phyloP scores from a whole-genome alignment of 2,888 invertebrate genomes.

The Anoplius nigerrimus region DNA sequence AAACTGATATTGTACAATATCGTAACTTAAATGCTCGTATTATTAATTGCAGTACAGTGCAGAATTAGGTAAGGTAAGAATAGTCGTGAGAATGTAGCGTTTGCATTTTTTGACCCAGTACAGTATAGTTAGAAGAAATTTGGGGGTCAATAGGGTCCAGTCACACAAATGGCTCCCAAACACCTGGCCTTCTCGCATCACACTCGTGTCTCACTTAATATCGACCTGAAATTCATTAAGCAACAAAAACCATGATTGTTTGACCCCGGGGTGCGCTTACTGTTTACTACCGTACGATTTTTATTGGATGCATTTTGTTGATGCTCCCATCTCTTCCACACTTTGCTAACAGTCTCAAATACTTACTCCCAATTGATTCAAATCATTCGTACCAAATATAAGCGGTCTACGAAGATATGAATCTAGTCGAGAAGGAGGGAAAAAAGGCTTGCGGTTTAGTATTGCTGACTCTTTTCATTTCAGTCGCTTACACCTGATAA shows the following conservation, averaged over 20 bases:
- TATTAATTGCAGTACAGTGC: slow-evolving; percentile 49
- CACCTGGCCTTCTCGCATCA: slow-evolving; percentile 73
- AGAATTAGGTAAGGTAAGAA: slow-evolving; percentile 67
- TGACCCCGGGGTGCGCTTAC: slow-evolving; percentile 67
- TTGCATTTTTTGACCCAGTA: slow-evolving; percentile 60
- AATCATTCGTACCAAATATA: slow-evolving; percentile 48
- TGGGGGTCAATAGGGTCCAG: slow-evolving; percentile 70
- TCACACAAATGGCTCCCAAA: slow-evolving; percentile 74
- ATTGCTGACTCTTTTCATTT: no score
- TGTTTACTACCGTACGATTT: slow-evolving; percentile 61
- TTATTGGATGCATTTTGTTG: slow-evolving; percentile 57
- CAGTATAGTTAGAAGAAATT: slow-evolving; percentile 69
- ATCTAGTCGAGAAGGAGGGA: slow-evolving; percentile 36
- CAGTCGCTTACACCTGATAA: no score
- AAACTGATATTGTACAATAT: slow-evolving; percentile 50
- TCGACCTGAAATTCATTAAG: slow-evolving; percentile 76
- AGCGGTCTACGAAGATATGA: slow-evolving; percentile 65
- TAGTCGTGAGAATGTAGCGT: slow-evolving; percentile 66
- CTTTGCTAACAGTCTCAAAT: slow-evolving; percentile 40
- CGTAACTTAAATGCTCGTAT: slow-evolving; percentile 45
- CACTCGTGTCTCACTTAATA: slow-evolving; percentile 74
- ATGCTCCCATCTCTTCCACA: slow-evolving; percentile 51
- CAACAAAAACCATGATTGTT: slow-evolving; percentile 74
- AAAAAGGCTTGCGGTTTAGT: neutral
- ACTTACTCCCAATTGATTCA: slow-evolving; percentile 17